Conservation (phyloP, 2,113 vertebrate genomes). For the Ciconia stormi region DNA sequence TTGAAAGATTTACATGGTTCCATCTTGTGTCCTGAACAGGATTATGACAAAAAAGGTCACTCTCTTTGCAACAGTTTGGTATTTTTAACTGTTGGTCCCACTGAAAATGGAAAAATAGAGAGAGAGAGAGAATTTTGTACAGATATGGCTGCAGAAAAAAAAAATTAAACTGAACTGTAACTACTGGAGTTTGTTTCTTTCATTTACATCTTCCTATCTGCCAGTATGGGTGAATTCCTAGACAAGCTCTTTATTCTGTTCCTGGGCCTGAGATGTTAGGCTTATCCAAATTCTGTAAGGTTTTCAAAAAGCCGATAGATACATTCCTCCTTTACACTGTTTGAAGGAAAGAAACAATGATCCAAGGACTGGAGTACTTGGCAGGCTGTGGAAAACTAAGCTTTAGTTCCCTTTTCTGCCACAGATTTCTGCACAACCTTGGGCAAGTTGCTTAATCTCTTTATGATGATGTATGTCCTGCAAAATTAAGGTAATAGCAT, state of each 20-base stretch:
- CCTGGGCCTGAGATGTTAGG: not conserved
- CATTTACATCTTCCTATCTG: not conserved
- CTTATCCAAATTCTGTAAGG: not conserved
- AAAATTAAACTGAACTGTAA: not conserved
- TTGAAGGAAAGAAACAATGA: not conserved
- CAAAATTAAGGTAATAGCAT: not conserved
- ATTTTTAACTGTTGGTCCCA: not conserved
- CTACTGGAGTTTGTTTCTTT: not conserved
- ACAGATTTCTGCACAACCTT: not conserved
- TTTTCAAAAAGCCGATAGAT: not conserved
- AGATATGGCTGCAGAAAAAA: not conserved
- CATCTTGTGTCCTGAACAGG: not conserved
- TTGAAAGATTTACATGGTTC: not conserved
- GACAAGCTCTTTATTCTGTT: not conserved
- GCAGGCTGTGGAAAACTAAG: not conserved
- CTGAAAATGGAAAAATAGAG: not conserved
- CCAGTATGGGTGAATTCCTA: not conserved
- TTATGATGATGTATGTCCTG: not conserved
- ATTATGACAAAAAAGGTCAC: not conserved
- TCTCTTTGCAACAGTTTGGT: not conserved
- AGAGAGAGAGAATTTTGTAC: not conserved
- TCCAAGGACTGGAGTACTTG: not conserved
- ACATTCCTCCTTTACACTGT: not conserved
- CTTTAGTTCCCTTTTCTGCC: not conserved
- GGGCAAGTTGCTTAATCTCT: not conserved